Percentiles rank a stretch among this genome's conserved stretches.
phyloP scores from a whole-genome alignment of 2,113 vertebrate species.

The Carassius auratus region DNA sequence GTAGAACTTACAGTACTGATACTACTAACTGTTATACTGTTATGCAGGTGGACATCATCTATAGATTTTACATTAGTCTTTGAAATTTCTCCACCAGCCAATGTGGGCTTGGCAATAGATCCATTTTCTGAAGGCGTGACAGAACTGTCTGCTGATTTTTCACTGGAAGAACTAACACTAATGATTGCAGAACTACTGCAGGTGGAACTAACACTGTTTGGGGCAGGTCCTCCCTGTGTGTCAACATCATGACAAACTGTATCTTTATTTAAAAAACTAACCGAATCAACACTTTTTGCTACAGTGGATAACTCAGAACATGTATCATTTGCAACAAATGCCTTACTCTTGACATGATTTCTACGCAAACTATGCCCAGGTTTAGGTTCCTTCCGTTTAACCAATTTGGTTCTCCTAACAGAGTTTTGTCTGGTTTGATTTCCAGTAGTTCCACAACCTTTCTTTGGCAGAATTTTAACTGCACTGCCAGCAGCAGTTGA shows the following conservation, averaged over 20 bases:
- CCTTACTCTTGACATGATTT: constrained; percentile 63
- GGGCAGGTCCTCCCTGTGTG: constrained; percentile 47
- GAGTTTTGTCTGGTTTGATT: constrained; percentile 74
- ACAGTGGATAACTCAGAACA: constrained; percentile 46
- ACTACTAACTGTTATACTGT: constrained; percentile 27
- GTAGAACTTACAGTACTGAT: constrained; percentile 27
- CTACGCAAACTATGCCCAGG: constrained; percentile 59
- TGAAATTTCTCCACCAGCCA: constrained; percentile 5
- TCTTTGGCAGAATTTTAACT: constrained; percentile 65
- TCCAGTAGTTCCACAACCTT: constrained; percentile 52
- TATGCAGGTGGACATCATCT: not conserved
- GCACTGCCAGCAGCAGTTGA: constrained; percentile 53
- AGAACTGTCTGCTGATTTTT: constrained; percentile 27
- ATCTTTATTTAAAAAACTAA: constrained; percentile 32
- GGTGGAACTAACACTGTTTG: constrained; percentile 33
- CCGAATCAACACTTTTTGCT: constrained; percentile 13
- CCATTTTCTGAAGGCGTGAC: constrained; percentile 52
- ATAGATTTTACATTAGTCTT: constrained; percentile 22
- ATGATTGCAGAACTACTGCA: constrained; percentile 29
- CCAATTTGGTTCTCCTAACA: constrained; percentile 78
- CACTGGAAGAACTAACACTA: constrained; percentile 47
- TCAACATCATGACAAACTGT: constrained; percentile 27
- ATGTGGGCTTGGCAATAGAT: constrained; percentile 44
- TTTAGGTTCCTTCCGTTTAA: constrained; percentile 73
- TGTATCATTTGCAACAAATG: constrained; percentile 47